phyloP scores from a whole-genome alignment of 1,140 invertebrate genomes.

The Rhopalosiphum maidis region DNA sequence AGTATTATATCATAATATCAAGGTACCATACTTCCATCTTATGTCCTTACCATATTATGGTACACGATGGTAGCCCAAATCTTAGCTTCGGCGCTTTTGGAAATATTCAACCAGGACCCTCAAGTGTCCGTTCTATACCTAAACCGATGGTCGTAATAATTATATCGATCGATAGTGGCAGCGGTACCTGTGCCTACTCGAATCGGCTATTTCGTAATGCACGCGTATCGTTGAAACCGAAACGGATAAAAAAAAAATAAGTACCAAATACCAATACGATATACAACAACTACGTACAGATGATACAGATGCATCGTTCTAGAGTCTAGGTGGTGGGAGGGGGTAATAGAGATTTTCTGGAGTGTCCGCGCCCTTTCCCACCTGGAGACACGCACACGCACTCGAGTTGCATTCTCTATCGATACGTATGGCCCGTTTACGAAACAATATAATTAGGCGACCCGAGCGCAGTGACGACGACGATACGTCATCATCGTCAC shows the following conservation, averaged over 20 bases:
- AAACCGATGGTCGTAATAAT: background rate
- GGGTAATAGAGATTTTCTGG: background rate
- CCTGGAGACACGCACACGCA: background rate
- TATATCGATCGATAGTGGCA: background rate
- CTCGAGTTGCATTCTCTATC: background rate
- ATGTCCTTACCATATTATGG: background rate
- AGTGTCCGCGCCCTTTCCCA: background rate
- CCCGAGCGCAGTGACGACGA: background rate
- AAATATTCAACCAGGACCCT: background rate
- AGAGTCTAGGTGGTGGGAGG: background rate
- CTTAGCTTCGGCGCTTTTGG: background rate
- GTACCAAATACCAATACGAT: background rate
- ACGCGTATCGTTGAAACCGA: background rate
- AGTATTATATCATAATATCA: background rate
- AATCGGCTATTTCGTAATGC: background rate
- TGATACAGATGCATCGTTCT: background rate
- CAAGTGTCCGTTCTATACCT: background rate
- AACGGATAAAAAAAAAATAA: background rate
- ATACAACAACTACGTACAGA: background rate
- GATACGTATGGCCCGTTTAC: background rate
- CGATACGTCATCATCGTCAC: background rate
- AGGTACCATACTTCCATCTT: too few relatives aligned
- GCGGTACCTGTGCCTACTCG: background rate
- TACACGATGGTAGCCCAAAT: background rate
- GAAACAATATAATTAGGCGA: constrained; percentile 11